These are phyloP conservation scores for Melinaea menophilus DNA, from an alignment of 2,888 invertebrate genomes.

Conservation along the genomic window DNA sequence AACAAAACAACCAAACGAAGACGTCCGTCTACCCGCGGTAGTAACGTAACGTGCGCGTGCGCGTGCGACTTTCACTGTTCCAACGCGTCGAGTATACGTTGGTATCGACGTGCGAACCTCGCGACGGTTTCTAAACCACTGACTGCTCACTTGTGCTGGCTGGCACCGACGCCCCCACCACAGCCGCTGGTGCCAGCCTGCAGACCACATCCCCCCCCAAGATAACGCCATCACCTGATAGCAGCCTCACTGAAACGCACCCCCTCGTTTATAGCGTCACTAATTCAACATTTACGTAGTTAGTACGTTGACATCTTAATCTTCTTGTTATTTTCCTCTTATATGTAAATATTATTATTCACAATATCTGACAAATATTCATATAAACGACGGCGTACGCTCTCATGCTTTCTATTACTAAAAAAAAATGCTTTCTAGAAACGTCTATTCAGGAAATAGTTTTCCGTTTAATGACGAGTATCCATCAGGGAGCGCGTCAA, in stretches of 20 bases:
- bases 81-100: conserved; percentile 48
- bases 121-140: conserved; percentile 65
- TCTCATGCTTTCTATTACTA: no score
- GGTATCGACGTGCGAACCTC: conserved; percentile 60
- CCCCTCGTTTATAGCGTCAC: conserved; percentile 40
- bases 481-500: no score
- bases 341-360: background rate
- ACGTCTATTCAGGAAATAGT: no score
- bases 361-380: background rate
- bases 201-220: conserved; percentile 20
- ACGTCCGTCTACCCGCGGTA: conserved; percentile 63
- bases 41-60: conserved; percentile 69
- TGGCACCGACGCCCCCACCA: conserved; percentile 34
- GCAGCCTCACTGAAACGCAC: conserved; percentile 55
- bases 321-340: conserved; percentile 11
- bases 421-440: no score
- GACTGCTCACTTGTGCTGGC: conserved; percentile 32
- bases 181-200: conserved; percentile 6
- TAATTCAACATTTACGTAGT: conserved; percentile 11
- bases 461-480: no score
- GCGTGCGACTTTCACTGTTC: conserved; percentile 67
- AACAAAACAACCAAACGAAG: conserved; percentile 75
- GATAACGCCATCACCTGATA: conserved; percentile 53
- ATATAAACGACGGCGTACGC: background rate
- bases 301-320: conserved; percentile 10